Evolutionary conservation across 2,888 invertebrate genomes (phyloP).

Genomic region (Dryocosmus kuriphilus): DNA sequence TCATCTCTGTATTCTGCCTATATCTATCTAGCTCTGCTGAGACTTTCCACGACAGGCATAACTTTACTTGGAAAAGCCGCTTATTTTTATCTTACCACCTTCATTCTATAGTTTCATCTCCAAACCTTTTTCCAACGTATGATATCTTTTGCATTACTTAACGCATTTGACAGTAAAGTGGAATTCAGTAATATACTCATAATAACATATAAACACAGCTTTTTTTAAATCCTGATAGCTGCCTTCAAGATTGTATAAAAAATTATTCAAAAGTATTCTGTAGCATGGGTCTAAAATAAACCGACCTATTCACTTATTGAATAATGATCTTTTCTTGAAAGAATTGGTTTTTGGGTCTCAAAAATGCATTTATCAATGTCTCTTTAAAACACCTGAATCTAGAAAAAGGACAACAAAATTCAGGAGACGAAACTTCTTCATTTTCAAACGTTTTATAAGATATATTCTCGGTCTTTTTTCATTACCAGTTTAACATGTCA

Average conservation of each 20-base stretch:
- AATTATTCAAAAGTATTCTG: not conserved
- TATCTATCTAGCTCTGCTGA: not conserved
- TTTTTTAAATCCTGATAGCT: not conserved
- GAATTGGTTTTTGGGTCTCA: too few species aligned
- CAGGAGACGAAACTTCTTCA: too few species aligned
- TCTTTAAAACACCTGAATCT: too few species aligned
- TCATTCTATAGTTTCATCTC: constrained; percentile 1
- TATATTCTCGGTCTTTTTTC: too few species aligned
- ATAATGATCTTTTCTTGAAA: too few species aligned
- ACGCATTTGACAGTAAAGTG: not conserved
- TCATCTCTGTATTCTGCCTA: not conserved
- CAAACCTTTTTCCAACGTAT: not conserved
- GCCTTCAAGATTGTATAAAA: not conserved
- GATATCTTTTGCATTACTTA: constrained; percentile 14
- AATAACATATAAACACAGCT: not conserved
- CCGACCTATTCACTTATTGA: too few species aligned
- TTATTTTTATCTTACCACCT: constrained; percentile 24
- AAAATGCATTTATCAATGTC: too few species aligned
- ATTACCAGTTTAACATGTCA: too few species aligned
- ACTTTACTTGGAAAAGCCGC: constrained; percentile 24
- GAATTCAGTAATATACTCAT: constrained; percentile 11
- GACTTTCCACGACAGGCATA: constrained; percentile 24
- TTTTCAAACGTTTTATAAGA: too few species aligned
- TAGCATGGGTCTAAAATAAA: not conserved
- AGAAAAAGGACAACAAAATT: too few species aligned